These are phyloP conservation scores for Drosophila bipectinata DNA, from an alignment of 1,140 invertebrate genomes.

Conservation along the genomic window DNA sequence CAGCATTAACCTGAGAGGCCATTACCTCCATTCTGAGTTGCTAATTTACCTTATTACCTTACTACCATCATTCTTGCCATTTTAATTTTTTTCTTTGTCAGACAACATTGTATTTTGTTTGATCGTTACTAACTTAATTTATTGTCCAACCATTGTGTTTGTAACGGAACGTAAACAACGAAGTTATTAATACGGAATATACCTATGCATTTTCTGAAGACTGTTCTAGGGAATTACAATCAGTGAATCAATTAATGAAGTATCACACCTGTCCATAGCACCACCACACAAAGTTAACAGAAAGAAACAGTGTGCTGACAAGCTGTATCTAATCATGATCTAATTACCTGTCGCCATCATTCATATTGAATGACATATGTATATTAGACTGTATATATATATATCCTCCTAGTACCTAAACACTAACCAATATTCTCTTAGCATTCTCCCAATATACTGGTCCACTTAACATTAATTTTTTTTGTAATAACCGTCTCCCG, in stretches of 20 bases:
- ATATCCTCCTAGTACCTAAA: constrained; percentile 40
- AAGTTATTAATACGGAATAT: constrained; percentile 48
- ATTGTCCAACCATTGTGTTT: constrained; percentile 17
- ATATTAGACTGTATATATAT: constrained; percentile 48
- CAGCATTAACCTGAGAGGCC: constrained; percentile 40
- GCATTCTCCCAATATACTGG: constrained; percentile 8
- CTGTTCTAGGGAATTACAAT: constrained; percentile 47
- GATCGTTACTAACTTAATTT: constrained; percentile 26
- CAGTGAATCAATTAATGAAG: constrained; percentile 21
- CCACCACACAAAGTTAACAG: constrained; percentile 22
- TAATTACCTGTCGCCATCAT: constrained; percentile 49
- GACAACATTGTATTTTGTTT: constrained; percentile 7
- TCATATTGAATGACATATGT: constrained; percentile 74
- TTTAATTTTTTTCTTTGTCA: constrained; percentile 2
- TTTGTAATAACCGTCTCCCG: constrained; percentile 8
- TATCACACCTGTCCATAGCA: constrained; percentile 30
- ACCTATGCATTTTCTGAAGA: constrained; percentile 66
- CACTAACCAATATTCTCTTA: constrained; percentile 21
- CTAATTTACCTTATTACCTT: constrained; percentile 20
- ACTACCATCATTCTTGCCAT: constrained; percentile 34
- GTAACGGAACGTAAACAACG: constrained; percentile 38
- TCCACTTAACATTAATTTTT: constrained; percentile 17
- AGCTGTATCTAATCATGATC: constrained; percentile 26
- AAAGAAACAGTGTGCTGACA: constrained; percentile 3
- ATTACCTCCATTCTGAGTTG: constrained; percentile 19